These are phyloP conservation scores for Coenonympha glycerion DNA, from an alignment of 2,888 invertebrate genomes.

Conservation along the genomic window DNA sequence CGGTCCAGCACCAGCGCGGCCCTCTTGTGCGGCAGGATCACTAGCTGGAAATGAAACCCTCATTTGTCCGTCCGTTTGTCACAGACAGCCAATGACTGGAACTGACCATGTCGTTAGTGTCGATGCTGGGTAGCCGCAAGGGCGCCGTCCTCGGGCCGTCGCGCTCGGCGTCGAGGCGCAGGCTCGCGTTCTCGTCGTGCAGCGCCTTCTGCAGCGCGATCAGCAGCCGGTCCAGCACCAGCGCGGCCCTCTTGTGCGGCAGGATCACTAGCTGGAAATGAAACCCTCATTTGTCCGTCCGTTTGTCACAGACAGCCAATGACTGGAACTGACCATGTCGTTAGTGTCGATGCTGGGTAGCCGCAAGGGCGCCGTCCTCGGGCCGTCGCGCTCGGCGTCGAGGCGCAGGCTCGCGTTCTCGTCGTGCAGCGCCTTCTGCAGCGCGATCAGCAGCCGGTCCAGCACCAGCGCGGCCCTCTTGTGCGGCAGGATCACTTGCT, in stretches of 20 bases:
- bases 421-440: slow-evolving; percentile 58
- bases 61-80: no score
- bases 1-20: slow-evolving; percentile 88
- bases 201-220: slow-evolving; percentile 77
- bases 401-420: slow-evolving; percentile 35
- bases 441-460: slow-evolving; percentile 87
- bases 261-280: slow-evolving; percentile 54
- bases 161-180: slow-evolving; percentile 41
- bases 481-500: slow-evolving; percentile 76
- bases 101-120: slow-evolving; percentile 47
- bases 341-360: slow-evolving; percentile 42
- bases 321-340: slow-evolving; percentile 45
- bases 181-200: slow-evolving; percentile 38
- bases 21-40: slow-evolving; percentile 82
- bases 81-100: no score
- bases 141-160: slow-evolving; percentile 59
- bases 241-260: slow-evolving; percentile 88
- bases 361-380: slow-evolving; percentile 53
- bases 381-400: slow-evolving; percentile 49
- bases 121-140: slow-evolving; percentile 44
- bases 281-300: no score
- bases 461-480: slow-evolving; percentile 88
- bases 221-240: slow-evolving; percentile 87
- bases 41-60: slow-evolving; percentile 40
- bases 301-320: no score